These are phyloP conservation scores for Trachelus troglodyta DNA, from an alignment of 2,888 invertebrate species.

Conservation along the genomic window DNA sequence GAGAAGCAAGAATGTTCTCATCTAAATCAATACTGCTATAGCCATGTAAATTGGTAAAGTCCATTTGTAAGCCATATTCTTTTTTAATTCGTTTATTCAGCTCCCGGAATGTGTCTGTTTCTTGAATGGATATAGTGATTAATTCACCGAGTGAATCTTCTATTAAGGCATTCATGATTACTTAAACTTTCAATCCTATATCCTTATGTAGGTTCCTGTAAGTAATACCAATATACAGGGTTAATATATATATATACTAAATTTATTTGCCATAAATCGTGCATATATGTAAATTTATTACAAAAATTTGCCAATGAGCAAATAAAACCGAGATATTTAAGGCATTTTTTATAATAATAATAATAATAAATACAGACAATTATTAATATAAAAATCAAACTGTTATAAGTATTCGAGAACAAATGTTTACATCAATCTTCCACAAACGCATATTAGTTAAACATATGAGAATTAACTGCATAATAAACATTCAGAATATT, in stretches of 20 bases:
- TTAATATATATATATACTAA: not conserved
- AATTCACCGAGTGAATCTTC: constrained; percentile 4
- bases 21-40: constrained; percentile 2
- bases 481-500: not conserved
- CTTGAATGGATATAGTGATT: constrained; percentile 1
- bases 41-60: constrained; percentile 10
- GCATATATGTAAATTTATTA: not conserved
- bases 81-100: constrained; percentile 1
- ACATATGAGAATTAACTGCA: not conserved
- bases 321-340: not conserved
- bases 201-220: not conserved
- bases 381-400: not conserved
- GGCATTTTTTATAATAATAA: not conserved
- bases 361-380: not conserved
- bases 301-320: not conserved
- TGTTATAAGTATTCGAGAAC: not conserved
- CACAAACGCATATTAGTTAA: not conserved
- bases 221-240: not conserved
- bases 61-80: constrained; percentile 10
- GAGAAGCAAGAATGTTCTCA: constrained; percentile 3
- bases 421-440: not conserved
- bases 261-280: not conserved
- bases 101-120: constrained; percentile 8
- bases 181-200: not conserved
- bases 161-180: constrained; percentile 6